A percentile compares a stretch with the other conserved stretches of the same genome.
phyloP scores from a whole-genome alignment of 2,113 vertebrate species.

The Paradisaea rubra region DNA sequence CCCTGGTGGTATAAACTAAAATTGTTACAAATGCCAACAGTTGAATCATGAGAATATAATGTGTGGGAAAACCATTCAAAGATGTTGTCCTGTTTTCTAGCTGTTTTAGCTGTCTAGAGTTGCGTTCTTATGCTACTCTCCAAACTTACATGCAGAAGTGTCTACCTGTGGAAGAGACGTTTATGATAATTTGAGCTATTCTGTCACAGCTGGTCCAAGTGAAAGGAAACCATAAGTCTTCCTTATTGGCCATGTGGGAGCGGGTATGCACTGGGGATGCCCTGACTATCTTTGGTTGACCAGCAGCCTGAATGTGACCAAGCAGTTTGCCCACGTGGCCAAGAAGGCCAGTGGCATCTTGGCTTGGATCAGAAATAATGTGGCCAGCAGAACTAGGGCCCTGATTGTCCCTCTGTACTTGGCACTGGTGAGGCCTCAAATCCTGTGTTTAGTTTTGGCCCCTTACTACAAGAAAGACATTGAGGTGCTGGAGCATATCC shows the following conservation, averaged over 20 bases:
- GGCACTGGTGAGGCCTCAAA: background rate
- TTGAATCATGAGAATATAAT: background rate
- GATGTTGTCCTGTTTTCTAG: background rate
- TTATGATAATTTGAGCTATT: background rate
- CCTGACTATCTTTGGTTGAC: background rate
- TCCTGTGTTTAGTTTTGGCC: background rate
- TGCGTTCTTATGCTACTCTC: background rate
- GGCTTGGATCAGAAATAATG: background rate
- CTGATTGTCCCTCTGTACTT: background rate
- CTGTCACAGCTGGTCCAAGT: background rate
- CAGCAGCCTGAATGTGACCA: background rate
- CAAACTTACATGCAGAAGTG: background rate
- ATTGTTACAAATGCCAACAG: background rate
- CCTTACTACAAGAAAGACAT: background rate
- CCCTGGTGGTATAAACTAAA: background rate
- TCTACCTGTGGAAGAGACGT: background rate
- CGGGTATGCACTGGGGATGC: background rate
- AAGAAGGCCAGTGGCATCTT: background rate
- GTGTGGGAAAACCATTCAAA: background rate
- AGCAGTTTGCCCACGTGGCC: background rate
- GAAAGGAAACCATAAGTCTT: background rate
- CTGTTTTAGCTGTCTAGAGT: background rate
- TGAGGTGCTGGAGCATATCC: background rate
- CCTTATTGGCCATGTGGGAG: background rate
- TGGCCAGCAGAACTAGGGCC: background rate